Conservation (phyloP, 2,888 invertebrate genomes). For the Apodemia duryi region DNA sequence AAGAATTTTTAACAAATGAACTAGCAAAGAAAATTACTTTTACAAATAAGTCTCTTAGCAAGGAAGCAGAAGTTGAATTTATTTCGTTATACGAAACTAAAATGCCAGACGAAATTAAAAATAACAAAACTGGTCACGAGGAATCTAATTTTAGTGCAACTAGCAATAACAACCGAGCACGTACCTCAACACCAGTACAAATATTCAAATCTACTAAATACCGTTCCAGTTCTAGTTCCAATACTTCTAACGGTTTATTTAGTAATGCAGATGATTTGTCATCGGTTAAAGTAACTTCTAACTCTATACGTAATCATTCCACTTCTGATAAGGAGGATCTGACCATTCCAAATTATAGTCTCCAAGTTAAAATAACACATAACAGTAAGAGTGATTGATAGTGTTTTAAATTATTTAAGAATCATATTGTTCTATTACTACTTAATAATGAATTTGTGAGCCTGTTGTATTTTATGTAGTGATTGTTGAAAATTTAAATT, state of each 20-base stretch:
- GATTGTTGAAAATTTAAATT: constrained; percentile 15
- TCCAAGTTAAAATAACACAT: constrained; percentile 60
- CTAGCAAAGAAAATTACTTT: constrained; percentile 69
- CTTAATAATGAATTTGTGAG: constrained; percentile 21
- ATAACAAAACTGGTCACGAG: constrained; percentile 37
- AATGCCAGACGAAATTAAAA: constrained; percentile 64
- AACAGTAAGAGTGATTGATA: constrained; percentile 61
- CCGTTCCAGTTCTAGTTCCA: constrained; percentile 71
- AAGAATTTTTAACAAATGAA: constrained; percentile 66
- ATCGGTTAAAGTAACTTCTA: constrained; percentile 73
- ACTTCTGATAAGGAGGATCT: constrained; percentile 70
- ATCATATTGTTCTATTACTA: constrained; percentile 28
- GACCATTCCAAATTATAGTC: constrained; percentile 69
- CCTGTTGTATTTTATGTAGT: constrained; percentile 18
- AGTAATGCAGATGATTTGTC: constrained; percentile 78
- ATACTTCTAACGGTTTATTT: constrained; percentile 67
- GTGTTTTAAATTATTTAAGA: constrained; percentile 32
- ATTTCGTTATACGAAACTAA: constrained; percentile 65
- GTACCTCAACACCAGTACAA: constrained; percentile 80
- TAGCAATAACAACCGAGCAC: constrained; percentile 55
- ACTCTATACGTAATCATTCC: constrained; percentile 65
- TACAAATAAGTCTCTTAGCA: constrained; percentile 49
- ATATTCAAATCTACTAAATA: constrained; percentile 64
- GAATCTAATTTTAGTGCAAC: constrained; percentile 43
- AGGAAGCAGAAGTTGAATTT: constrained; percentile 56